Base-by-base conservation (phyloP, 2,113 vertebrate genomes). In the Hippocampus zosterae region DNA sequence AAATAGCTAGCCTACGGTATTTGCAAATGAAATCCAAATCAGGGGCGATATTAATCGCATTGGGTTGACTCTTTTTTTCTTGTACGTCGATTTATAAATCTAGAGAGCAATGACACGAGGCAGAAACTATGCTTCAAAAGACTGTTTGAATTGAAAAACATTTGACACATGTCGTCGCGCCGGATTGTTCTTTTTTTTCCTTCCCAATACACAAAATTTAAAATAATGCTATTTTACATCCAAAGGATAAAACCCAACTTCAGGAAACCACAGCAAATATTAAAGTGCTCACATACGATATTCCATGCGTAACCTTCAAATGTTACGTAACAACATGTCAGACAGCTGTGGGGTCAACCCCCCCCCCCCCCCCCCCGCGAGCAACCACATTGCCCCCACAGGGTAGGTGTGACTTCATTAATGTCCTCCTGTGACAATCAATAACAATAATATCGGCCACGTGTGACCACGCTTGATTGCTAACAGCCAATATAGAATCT, bases 361-460 rank as follows among this genome's bases (percentile, higher is more conserved):
- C 69, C 60, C 52, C 6, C 62, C 46, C 50, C 62, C 59, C 56
- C 59, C 71, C 68, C 33, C 0, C 33, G 5, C 33, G 5, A 37
- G 6, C n/a, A 56, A 57, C 73, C 68, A 74, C 50, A 71, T 87
- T 65, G 75, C 27, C 59, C 59, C 61, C 65, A 65, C 70, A 67
- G 12, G 77, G 82, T 85, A 75, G 1, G 81, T 72, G 78, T 74
- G 77, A 65, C 70, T 75, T 44, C 61, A 62, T 69, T 87, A 88
- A 83, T 79, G 78, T 77, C 67, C 80, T 76, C 67, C 80, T 82
- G 65, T 82, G 82, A 84, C 77, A 72, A 80, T 78, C 81, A 73
- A 59, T 81, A 69, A 74, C 50, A 66, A 65, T 15, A 13, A 57
- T 27, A 66, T 61, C 65, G 44, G 21, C n/a, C 41, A 16, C 10